These are phyloP conservation scores for Amphiura filiformis DNA, from an alignment of 35 echinoderm and acorn worm genomes.

Conservation along the genomic window DNA sequence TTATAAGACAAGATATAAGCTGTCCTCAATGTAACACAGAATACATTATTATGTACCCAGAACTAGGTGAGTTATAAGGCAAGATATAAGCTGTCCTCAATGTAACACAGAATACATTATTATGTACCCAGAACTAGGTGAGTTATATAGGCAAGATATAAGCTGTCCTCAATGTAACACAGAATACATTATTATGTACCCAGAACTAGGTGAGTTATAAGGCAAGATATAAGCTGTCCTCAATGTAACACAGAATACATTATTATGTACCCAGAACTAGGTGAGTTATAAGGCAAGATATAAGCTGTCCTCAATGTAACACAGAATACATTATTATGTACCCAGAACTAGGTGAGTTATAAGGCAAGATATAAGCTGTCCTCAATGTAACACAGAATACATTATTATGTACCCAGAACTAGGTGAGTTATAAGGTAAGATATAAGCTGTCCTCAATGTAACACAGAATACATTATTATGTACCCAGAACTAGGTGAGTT, in stretches of 20 bases:
- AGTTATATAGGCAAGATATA: too few species aligned
- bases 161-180: slow-evolving; percentile 90
- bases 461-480: slow-evolving; percentile 84
- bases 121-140: slow-evolving; percentile 89
- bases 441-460: slow-evolving; percentile 94
- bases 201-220: slow-evolving; percentile 91
- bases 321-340: slow-evolving; percentile 92
- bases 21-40: slow-evolving; percentile 94
- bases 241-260: slow-evolving; percentile 92
- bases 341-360: slow-evolving; percentile 91
- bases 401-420: slow-evolving; percentile 87
- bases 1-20: too few species aligned
- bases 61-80: slow-evolving; percentile 92
- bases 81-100: slow-evolving; percentile 93
- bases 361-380: too few species aligned
- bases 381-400: slow-evolving; percentile 92
- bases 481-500: slow-evolving; percentile 83
- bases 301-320: slow-evolving; percentile 88
- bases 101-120: slow-evolving; percentile 92
- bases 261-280: slow-evolving; percentile 89
- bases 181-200: slow-evolving; percentile 90
- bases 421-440: too few species aligned
- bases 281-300: too few species aligned
- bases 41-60: slow-evolving; percentile 87
- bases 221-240: too few species aligned